Base-by-base conservation (phyloP, 2,888 invertebrate genomes). In the Nasonia oneida region DNA sequence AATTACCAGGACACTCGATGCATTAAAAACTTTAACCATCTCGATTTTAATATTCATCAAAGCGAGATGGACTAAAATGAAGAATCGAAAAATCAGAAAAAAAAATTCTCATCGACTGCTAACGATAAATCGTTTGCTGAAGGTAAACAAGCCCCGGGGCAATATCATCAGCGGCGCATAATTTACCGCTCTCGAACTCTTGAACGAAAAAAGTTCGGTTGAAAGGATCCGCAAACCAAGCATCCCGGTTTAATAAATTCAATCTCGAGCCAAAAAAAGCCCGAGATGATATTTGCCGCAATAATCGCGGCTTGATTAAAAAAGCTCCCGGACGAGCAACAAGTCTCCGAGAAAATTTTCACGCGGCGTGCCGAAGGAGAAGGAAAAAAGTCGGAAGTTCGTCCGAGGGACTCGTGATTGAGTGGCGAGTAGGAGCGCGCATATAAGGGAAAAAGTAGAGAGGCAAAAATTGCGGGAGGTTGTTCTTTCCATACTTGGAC, bases 231-330 rank as follows among this genome's bases (percentile, higher is more conserved):
- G 29, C 67, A 67, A 57, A 2, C 12, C 71, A 73, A 73, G n/a
- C 23, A n/a, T 18, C n/a, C n/a, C 10, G 0, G 2, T 5, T 18
- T 10, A 73, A 15, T 39, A 73, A 73, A 73, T 42, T 42, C 23
- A 73, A 37, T 73, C 42, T 70, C 6, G 70, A 39, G 23, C 64
- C 57, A 77, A 78, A 57, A 57, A 57, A 57, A 57, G n/a, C 3
- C 57, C 6, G n/a, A 29, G 29, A 57, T 5, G 57, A 57, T 15
- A 61, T 57, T 42, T 53, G 33, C 18, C 73, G 53, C 74, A 73
- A 74, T 83, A 64, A 64, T 79, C 47, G 78, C 23, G 14, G 23
- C 78, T 83, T 79, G 83, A 83, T 83, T 83, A 83, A 83, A 83
- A 79, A 83, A 77, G n/a, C 64, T 23, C 29, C 29, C 5, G n/a